These are phyloP conservation scores for Drosophila fuyamai DNA, from an alignment of 1,140 invertebrate genomes.

Conservation along the genomic window DNA sequence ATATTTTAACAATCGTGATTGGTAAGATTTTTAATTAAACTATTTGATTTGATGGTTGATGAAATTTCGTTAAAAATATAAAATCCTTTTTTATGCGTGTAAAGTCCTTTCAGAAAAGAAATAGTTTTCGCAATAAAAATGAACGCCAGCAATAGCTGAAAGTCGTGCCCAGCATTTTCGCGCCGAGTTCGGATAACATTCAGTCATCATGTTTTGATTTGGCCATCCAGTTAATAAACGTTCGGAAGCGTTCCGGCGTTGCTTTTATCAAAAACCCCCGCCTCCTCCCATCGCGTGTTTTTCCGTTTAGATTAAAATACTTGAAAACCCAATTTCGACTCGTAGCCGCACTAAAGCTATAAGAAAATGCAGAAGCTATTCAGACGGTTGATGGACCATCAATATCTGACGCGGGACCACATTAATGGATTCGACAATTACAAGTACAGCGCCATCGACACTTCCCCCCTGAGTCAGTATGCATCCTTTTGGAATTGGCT, in stretches of 20 bases:
- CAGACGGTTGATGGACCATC: slow-evolving; percentile 86
- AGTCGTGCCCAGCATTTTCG: slow-evolving; percentile 17
- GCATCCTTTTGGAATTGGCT: slow-evolving; percentile 98
- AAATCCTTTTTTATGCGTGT: too few species aligned
- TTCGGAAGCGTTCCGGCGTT: slow-evolving; percentile 9
- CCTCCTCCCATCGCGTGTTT: slow-evolving; percentile 40
- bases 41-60: too few species aligned
- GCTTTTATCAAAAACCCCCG: slow-evolving; percentile 33
- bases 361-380: slow-evolving; percentile 51
- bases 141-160: slow-evolving; percentile 25
- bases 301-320: slow-evolving; percentile 45
- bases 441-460: slow-evolving; percentile 97
- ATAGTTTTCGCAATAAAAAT: slow-evolving; percentile 53
- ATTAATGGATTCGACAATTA: slow-evolving; percentile 96
- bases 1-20: too few species aligned
- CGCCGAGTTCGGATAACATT: slow-evolving; percentile 14
- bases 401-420: slow-evolving; percentile 92
- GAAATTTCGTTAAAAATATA: too few species aligned
- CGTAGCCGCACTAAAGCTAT: neutral
- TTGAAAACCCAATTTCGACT: slow-evolving; percentile 32
- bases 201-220: slow-evolving; percentile 42
- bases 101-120: slow-evolving; percentile 51
- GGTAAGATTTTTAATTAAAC: too few species aligned
- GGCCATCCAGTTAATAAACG: slow-evolving; percentile 26
- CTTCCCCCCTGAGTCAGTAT: slow-evolving; percentile 97